Evolutionary conservation across 2,888 invertebrate genomes (phyloP), one percentile per base, ranked within the genome.

Genomic region (Cecidostiba fungosa): DNA sequence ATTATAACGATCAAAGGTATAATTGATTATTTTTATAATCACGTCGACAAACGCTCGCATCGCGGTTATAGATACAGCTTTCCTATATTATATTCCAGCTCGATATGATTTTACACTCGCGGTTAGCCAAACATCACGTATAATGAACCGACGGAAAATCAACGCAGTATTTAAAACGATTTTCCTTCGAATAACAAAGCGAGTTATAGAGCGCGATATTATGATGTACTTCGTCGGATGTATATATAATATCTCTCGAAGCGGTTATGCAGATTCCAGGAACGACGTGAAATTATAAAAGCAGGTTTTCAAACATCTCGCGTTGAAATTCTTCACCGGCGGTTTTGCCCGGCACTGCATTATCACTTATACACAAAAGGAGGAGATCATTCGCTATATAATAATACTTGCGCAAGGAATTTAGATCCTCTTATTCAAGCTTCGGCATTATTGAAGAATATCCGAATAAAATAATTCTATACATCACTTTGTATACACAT

Each of bases 211-310:
- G 36, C 8, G 19, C 12, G 36, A 62, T 70, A 36, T n/a, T 39
- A 72, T 72, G 39, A 39, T 72, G 72, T 36, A 72, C 72, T 19
- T 54, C 19, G 19, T 26, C 26, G 19, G 3, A 66, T 10, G 12
- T 12, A 23, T 59, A 59, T 59, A 70, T 14, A 50, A 50, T 50
- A 50, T 26, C 19, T 36, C 16, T n/a, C 72, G 39, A 10, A 72
- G 72, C 36, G n/a, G 39, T 72, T 72, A 72, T 72, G 72, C 72
- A 72, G 36, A 32, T 70, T 70, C 32, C 10, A 3, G 70, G 70
- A 70, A 72, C 36, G 72, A 72, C 36, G 72, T n/a, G 72, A 72
- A 72, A 59, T 59, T 59, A 39, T 72, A 72, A 72, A 72, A 72
- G 39, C 72, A 72, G 39, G 72, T 72, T 72, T 39, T 72, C 36